phyloP scores from a whole-genome alignment of 2,888 invertebrate species.

The Idaea dimidiata region DNA sequence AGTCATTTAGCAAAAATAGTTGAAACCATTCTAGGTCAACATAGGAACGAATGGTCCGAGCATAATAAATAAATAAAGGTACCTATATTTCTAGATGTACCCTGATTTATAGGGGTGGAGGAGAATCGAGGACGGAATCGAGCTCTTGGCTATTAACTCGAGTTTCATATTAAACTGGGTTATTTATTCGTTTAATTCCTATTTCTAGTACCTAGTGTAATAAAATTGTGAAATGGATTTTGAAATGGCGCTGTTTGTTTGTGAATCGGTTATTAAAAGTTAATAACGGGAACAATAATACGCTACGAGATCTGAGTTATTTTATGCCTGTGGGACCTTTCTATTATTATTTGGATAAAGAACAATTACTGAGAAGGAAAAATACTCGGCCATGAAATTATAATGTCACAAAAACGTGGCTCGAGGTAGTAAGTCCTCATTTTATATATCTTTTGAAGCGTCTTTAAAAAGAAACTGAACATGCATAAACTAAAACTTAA shows the following conservation, averaged over 20 bases:
- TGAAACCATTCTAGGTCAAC: neutral
- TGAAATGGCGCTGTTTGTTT: neutral
- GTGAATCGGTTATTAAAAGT: neutral
- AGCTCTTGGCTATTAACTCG: neutral
- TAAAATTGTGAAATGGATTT: conserved; percentile 1
- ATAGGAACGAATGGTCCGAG: neutral
- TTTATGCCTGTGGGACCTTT: no score
- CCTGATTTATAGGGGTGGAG: neutral
- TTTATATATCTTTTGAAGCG: no score
- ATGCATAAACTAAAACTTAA: no score
- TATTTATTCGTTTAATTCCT: neutral
- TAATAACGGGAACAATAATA: neutral
- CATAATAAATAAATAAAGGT: neutral
- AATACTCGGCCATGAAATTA: no score
- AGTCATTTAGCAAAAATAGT: neutral
- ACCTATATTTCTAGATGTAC: neutral
- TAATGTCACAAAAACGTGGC: no score
- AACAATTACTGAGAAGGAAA: no score
- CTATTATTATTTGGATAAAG: no score
- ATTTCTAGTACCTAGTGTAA: neutral
- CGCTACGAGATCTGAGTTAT: neutral
- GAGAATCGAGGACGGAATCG: neutral
- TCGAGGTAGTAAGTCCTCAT: no score
- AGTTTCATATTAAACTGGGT: neutral
- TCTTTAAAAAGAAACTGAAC: no score